Evolutionary conservation across 2,797 vertebrate genomes (phyloP), one percentile per base, ranked within the genome.

Genomic region (Pseudochromis fuscus): DNA sequence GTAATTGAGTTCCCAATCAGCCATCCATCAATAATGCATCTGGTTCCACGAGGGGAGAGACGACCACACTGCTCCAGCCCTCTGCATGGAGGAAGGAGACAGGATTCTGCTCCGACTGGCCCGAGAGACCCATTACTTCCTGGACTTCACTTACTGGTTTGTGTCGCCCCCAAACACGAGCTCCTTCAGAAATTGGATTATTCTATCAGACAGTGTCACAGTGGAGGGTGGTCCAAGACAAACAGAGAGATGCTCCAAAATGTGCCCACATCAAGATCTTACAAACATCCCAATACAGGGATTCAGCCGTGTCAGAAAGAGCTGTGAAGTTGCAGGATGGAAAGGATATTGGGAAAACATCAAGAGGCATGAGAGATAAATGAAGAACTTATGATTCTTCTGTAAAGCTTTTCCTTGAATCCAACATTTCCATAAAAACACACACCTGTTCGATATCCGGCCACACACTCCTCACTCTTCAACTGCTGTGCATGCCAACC

Each of bases 1-100:
- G 91, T 95, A 95, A 95, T 94, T 94, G 94, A 94, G 94, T 94
- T 95, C 91, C 86, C 90, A 92, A 93, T 93, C 92, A 94, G 92
- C 88, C 89, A 93, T 92, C 91, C 93, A 94, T 95, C 93, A 94
- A 94, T 93, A 94, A 94, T 94, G 90, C 91, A 95, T 94, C 83
- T 92, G 85, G 91, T 92, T 89, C 87, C 88, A 91, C 76, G 83
- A 85, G 84, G 75, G 77, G 74, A 87, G 80, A 87, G 67, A 87
- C 51, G 19, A 81, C 83, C 81, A 83, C 74, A 63, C 57, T 56
- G 78, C 75, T 87, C 37, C 24, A 27, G 78, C 77, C 70, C 45
- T 68, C 60, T 12, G 57, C 68, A 59, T n/a, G 49, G 30, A 84
- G 75, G 67, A 82, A 84, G 84, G 82, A 86, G 86, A 90, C 80